Evolutionary conservation across 2,113 vertebrate genomes (phyloP).

Genomic region (Mystacornis crossleyi): DNA sequence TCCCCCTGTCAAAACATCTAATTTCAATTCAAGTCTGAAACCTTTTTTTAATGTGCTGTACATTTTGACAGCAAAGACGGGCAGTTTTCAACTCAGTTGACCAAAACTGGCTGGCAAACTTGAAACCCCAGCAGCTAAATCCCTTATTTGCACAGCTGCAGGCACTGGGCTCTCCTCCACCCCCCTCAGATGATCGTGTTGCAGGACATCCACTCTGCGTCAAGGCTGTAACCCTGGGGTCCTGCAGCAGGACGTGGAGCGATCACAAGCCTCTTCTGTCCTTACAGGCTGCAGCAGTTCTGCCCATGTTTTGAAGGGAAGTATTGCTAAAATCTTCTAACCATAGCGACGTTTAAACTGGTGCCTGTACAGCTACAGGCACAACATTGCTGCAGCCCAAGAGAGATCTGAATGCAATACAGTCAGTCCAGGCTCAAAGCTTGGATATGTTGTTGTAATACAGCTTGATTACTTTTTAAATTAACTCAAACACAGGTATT

Average conservation of each 20-base stretch:
- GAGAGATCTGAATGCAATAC: not conserved
- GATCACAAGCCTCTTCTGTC: not conserved
- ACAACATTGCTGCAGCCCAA: not conserved
- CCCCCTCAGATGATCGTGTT: not conserved
- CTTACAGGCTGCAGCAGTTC: not conserved
- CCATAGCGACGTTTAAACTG: not conserved
- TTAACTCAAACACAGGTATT: not conserved
- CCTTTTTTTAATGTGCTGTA: not conserved
- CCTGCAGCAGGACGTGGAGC: not conserved
- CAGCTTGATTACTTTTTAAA: not conserved
- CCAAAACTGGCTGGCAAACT: not conserved
- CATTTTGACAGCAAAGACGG: not conserved
- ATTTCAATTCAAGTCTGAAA: not conserved
- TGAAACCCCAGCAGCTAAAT: not conserved
- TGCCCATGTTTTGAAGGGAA: not conserved
- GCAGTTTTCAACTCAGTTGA: not conserved
- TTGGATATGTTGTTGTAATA: not conserved
- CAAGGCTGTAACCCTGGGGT: not conserved
- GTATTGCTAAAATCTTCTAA: not conserved
- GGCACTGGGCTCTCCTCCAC: not conserved
- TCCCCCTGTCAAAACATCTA: not conserved
- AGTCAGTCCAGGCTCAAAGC: not conserved
- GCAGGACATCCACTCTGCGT: not conserved
- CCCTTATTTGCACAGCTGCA: slow-evolving; percentile 42
- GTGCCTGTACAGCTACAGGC: not conserved